Base-by-base conservation (phyloP, 2,113 vertebrate genomes). In the Lampris incognitus region DNA sequence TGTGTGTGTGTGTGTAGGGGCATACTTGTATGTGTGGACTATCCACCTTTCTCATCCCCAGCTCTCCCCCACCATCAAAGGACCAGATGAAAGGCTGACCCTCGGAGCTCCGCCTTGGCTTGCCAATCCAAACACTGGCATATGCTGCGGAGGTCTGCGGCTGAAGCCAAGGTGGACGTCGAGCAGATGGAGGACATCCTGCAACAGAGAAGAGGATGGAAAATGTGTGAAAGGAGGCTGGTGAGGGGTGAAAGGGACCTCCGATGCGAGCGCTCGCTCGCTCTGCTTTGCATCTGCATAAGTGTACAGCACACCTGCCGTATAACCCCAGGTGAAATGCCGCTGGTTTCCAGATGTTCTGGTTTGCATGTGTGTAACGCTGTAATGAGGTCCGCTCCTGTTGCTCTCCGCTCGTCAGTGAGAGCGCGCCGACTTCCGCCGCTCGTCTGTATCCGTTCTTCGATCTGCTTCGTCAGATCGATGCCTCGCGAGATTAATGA, bases 131-230 rank as follows among this genome's bases (percentile, higher is more conserved):
- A 86, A 88, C 78, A 77, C 85, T 90, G 91, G 85, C 95, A 95
- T 93, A 94, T 95, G 94, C 86, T 91, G 89, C 92, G 41, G 56
- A 11, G 46, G 52, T 68, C 77, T 59, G 64, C 78, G 70, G 67
- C 71, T 72, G 39, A 66, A 76, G 71, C 70, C 10, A 82, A 80
- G 69, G 76, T 50, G 84, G 93, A 90, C 91, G 86, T 90, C 85
- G 79, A 92, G 82, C 94, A 96, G 95, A 95, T 95, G 94, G 94
- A 92, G 87, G 78, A 78, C 24, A 69, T 83, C 75, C 86, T 85
- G 90, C 56, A 75, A 83, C 59, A 61, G 71, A 64, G 54, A 44
- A 67, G 85, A 89, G 64, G 80, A 59, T 8, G 57, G 57, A 55
- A n/a, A n/a, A 11, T 13, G 52, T n/a, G 6, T 0, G 13, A 46